Conservation (phyloP, 92 coral and sea anemone species). For the Palythoa grandiflora region DNA sequence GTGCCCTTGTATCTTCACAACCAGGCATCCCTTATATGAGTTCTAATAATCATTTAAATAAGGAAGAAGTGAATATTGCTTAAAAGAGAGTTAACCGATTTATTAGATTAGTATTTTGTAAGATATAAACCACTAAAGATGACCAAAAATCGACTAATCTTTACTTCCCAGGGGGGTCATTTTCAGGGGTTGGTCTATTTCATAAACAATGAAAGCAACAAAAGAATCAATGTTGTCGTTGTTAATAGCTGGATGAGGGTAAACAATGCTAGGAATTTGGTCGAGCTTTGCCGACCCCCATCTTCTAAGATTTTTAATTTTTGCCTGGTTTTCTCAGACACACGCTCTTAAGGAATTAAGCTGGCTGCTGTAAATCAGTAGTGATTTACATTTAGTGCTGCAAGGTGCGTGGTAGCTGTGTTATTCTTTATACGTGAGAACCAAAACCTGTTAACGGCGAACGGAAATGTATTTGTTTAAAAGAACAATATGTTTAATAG, state of each 20-base stretch:
- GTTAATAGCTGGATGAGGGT: slow-evolving; percentile 15
- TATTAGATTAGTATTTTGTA: slow-evolving; percentile 18
- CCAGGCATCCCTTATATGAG: slow-evolving; percentile 16
- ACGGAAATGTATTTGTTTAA: too few species aligned
- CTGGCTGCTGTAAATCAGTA: not conserved
- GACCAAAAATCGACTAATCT: slow-evolving; percentile 28
- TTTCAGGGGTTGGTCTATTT: slow-evolving; percentile 39
- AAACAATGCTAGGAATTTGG: slow-evolving; percentile 35
- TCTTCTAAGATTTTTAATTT: slow-evolving; percentile 7
- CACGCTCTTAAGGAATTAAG: not conserved
- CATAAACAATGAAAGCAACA: slow-evolving; percentile 5
- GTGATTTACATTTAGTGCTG: too few species aligned
- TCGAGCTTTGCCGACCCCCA: slow-evolving; percentile 32
- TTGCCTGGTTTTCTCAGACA: slow-evolving; percentile 29
- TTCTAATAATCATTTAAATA: slow-evolving; percentile 19
- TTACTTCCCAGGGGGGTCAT: slow-evolving; percentile 30
- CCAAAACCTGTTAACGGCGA: too few species aligned
- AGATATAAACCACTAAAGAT: slow-evolving; percentile 24
- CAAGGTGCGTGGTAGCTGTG: too few species aligned
- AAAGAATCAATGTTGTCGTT: slow-evolving; percentile 16
- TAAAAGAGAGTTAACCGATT: slow-evolving; percentile 27
- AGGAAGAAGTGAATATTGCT: not conserved
- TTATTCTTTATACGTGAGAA: too few species aligned
- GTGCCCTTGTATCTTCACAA: slow-evolving; percentile 27
- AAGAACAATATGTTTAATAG: too few species aligned